Evolutionary conservation across 2,888 invertebrate genomes (phyloP), one percentile per base, ranked within the genome.

Genomic region (Beris chalybata): DNA sequence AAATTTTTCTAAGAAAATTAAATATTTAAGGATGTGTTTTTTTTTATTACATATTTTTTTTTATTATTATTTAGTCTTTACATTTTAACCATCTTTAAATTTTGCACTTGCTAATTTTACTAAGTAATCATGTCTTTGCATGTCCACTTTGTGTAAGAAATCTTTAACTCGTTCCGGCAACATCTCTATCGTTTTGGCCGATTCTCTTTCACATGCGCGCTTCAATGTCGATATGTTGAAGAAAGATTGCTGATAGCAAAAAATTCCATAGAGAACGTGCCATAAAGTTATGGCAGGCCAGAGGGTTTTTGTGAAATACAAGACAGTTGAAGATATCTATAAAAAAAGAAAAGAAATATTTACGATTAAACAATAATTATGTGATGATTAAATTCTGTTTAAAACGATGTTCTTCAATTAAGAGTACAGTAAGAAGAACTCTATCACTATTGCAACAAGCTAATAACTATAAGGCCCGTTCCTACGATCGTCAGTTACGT

Each of bases 251-350:
- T 99, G 98, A 80, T 92, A 99, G 74, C 91, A 87, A 74, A 97
- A 87, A 68, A 99, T 86, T 31, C 92, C 93, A 22, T 84, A 86
- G 71, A 97, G 82, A 59, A 99, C 85, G 80, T 97, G 91, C 95
- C 95, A 97, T 68, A 95, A 86, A 52, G 87, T 89, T 76, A 98
- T 95, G 76, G 97, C 97, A 2, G 99, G 99, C 99, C 99, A 99
- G 44, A 98, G 81, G 0, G 93, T 92, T 70, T 91, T 86, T 1
- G 92, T 88, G 80, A 98, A 99, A 76, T 92, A 91, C 47, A 99
- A 79, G 54, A 92, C 89, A 6, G 93, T 88, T 74, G 88, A 86
- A 45, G 89, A 85, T 68, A 89, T 85, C 91, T 95, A 79, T 66
- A 81, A 81, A 70, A 65, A 29, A 22, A 48, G 15, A 30, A 22